Evolutionary conservation across 2,888 invertebrate genomes (phyloP).

Genomic region (Synergus laeviventris): DNA sequence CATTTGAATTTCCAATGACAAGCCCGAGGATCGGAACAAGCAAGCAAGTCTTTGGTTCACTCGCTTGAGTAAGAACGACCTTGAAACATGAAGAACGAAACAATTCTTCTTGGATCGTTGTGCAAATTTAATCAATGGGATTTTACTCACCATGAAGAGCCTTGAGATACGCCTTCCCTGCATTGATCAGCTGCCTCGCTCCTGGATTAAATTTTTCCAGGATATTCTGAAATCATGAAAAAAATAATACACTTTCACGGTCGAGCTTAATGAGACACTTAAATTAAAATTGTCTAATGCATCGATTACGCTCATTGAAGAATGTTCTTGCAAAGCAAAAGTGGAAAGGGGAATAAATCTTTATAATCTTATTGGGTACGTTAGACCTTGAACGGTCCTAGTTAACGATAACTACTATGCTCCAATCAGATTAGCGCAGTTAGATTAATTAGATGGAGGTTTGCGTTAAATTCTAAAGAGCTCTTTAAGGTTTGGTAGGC

Average conservation of each 20-base stretch:
- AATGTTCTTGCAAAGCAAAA: conserved; percentile 5
- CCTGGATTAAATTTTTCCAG: conserved; percentile 97
- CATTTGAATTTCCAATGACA: conserved; percentile 30
- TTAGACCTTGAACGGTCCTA: conserved; percentile 45
- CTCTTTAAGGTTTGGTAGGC: conserved; percentile 29
- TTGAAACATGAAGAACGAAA: conserved; percentile 35
- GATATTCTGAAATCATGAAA: conserved; percentile 89
- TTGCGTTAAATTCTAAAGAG: conserved; percentile 50
- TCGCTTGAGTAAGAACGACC: neutral
- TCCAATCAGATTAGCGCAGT: conserved; percentile 52
- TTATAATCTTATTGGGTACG: conserved; percentile 47
- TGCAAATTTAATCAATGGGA: conserved; percentile 49
- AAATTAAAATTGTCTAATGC: conserved; percentile 34
- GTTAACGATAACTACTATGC: conserved; percentile 48
- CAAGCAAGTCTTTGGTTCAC: neutral
- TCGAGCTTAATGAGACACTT: conserved; percentile 35
- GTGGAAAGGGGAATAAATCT: conserved; percentile 31
- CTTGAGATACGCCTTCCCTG: conserved; percentile 95
- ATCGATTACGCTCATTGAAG: conserved; percentile 11
- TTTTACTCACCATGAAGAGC: conserved; percentile 91
- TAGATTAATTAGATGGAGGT: conserved; percentile 54
- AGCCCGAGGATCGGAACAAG: neutral
- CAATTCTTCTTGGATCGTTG: conserved; percentile 17
- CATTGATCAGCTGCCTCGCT: conserved; percentile 94
- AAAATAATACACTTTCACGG: neutral